These are phyloP conservation scores for Saccostrea glomerata DNA, from an alignment of 1,140 invertebrate species.

Conservation along the genomic window DNA sequence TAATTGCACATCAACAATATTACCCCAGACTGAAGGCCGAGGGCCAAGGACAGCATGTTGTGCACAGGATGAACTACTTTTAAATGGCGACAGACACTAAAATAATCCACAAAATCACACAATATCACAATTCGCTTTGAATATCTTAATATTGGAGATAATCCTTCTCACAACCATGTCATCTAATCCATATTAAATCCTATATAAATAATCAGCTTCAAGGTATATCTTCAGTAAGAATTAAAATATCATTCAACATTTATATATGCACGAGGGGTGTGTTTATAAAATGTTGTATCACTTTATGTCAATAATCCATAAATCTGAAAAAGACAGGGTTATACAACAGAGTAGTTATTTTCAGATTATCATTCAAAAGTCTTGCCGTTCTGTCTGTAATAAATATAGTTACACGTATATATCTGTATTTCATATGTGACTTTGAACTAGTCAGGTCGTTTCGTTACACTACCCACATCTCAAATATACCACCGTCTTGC, in stretches of 20 bases:
- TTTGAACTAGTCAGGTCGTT: not conserved
- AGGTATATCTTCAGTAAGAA: not conserved
- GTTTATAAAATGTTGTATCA: not conserved
- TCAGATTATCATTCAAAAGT: not conserved
- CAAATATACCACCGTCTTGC: slow-evolving; percentile 64
- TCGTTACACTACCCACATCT: slow-evolving; percentile 7
- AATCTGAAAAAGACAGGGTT: not conserved
- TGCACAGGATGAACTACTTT: not conserved
- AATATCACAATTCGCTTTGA: slow-evolving; percentile 8
- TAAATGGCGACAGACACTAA: not conserved
- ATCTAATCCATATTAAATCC: not conserved
- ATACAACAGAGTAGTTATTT: not conserved
- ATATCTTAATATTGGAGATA: not conserved
- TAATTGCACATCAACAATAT: too few relatives aligned
- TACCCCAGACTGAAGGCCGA: too few relatives aligned
- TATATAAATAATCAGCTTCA: not conserved
- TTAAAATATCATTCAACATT: not conserved
- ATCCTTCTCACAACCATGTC: not conserved
- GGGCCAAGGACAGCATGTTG: not conserved
- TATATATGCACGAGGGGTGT: not conserved
- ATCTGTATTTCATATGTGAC: too few relatives aligned
- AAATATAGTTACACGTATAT: too few relatives aligned
- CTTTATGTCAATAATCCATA: not conserved
- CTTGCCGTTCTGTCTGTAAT: too few relatives aligned
- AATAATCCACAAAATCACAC: not conserved